Evolutionary conservation across 2,888 invertebrate species (phyloP).

Genomic region (Tachina fera): DNA sequence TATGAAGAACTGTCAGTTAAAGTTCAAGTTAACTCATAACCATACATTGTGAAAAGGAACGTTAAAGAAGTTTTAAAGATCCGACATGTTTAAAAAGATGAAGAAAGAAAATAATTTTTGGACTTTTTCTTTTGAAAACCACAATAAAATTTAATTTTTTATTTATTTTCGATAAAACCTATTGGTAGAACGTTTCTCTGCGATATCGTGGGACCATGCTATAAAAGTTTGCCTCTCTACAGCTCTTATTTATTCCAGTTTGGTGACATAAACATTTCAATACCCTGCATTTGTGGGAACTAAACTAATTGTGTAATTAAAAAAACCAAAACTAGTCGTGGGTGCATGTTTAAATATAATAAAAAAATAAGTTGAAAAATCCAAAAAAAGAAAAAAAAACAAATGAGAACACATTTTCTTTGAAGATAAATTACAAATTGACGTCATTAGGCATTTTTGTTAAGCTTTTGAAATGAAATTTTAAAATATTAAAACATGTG

Average conservation of each 20-base stretch:
- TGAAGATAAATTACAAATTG: conserved; percentile 50
- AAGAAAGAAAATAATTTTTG: no score
- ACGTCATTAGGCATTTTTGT: conserved; percentile 58
- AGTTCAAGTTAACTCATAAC: no score
- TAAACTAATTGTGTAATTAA: conserved; percentile 18
- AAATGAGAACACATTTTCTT: conserved; percentile 15
- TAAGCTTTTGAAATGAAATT: not conserved
- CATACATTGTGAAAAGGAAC: no score
- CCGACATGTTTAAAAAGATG: no score
- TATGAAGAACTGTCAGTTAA: no score
- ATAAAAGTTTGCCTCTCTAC: not conserved
- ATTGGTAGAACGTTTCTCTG: no score
- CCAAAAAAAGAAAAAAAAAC: conserved; percentile 9
- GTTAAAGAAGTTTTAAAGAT: no score
- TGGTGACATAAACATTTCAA: conserved; percentile 16
- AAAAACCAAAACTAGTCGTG: conserved; percentile 14
- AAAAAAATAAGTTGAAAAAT: conserved; percentile 41
- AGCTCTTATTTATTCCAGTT: not conserved
- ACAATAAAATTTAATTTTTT: no score
- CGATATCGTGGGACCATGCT: no score
- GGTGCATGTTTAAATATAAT: conserved; percentile 55
- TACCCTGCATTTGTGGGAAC: conserved; percentile 8
- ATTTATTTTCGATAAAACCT: no score
- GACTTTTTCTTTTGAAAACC: no score
- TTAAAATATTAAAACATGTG: not conserved